Percentiles rank a stretch among this genome's conserved stretches.
phyloP scores from a whole-genome alignment of 2,113 vertebrate species.

The Alaudala cheleensis region DNA sequence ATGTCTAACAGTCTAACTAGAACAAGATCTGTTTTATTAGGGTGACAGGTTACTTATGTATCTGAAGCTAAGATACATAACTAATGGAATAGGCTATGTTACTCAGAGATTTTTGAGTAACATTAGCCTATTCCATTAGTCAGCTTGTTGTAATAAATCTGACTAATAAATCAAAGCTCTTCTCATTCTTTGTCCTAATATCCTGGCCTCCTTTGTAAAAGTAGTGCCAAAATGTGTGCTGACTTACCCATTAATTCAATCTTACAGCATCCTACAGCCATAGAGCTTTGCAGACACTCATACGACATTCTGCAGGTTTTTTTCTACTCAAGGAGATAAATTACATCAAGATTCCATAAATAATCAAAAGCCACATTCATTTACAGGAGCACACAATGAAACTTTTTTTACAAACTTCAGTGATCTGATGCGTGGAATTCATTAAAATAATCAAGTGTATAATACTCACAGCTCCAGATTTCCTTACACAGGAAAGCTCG shows the following conservation, averaged over 20 bases:
- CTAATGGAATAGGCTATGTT: no score
- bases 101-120: neutral
- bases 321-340: neutral
- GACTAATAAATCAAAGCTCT: neutral
- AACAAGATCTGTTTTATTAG: neutral
- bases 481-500: neutral
- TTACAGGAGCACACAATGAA: neutral
- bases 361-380: neutral
- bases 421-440: neutral
- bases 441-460: neutral
- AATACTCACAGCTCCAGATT: neutral
- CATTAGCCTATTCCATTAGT: neutral
- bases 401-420: neutral
- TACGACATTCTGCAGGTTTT: neutral
- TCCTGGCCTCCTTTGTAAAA: neutral
- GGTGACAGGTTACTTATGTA: neutral
- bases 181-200: neutral
- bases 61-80: neutral
- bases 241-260: neutral
- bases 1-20: neutral
- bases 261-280: neutral
- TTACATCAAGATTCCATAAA: neutral
- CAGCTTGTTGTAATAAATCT: neutral
- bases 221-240: neutral
- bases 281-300: neutral